Percentiles rank a stretch among this genome's conserved stretches.
These are phyloP conservation scores for Tapirus indicus DNA, from an alignment of 2,797 vertebrate species.

Conservation along the genomic window DNA sequence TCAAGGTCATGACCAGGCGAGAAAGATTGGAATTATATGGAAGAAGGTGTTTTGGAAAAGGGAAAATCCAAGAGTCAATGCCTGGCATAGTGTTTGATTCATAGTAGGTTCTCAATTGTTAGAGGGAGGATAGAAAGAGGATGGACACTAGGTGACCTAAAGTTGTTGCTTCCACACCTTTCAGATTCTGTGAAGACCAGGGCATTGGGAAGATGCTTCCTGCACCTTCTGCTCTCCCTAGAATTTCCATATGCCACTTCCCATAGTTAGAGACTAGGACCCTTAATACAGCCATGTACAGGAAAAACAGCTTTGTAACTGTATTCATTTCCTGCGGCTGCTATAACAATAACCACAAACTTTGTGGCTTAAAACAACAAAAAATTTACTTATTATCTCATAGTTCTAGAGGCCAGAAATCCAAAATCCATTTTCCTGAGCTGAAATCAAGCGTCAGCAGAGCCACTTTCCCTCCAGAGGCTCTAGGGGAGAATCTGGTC, in stretches of 20 bases:
- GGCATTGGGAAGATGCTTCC: not conserved
- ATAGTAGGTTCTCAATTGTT: not conserved
- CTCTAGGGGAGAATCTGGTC: not conserved
- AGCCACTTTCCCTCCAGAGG: not conserved
- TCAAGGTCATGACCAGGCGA: not conserved
- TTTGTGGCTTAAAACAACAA: not conserved
- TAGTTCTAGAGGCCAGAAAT: not conserved
- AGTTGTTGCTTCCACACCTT: not conserved
- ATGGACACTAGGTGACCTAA: not conserved
- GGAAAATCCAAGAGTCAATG: not conserved
- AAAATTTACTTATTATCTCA: not conserved
- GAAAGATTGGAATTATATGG: not conserved
- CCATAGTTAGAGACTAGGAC: not conserved
- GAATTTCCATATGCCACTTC: not conserved
- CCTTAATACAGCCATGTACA: not conserved
- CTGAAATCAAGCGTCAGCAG: not conserved
- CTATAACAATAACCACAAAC: not conserved
- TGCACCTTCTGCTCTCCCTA: not conserved
- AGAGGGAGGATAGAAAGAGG: not conserved
- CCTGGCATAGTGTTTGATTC: not conserved
- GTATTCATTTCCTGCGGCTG: not conserved
- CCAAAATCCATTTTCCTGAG: not conserved
- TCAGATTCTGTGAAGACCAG: not conserved
- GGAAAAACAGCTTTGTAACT: not conserved
- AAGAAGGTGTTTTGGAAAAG: not conserved